A percentile compares a stretch with the other conserved stretches of the same genome.
phyloP scores from a whole-genome alignment of 30 jellyfish, hydroid and myxozoan species.

The Rhopilema esculentum region DNA sequence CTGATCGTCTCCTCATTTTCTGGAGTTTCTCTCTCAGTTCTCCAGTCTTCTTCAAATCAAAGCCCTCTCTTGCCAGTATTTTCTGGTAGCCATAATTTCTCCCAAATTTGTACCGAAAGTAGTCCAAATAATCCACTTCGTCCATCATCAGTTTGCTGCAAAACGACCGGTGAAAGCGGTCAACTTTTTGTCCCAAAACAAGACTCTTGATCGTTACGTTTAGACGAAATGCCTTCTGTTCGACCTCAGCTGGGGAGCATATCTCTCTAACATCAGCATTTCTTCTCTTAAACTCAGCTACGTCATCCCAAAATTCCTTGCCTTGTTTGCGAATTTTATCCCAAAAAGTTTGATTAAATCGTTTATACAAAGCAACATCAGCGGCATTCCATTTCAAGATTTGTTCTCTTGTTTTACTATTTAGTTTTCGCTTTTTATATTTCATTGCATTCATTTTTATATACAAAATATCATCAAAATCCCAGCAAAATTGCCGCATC shows the following conservation, averaged over 20 bases:
- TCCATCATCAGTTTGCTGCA: conserved; percentile 86
- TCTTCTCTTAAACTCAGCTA: conserved; percentile 70
- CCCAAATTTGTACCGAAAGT: conserved; percentile 88
- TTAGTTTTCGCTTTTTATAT: conserved; percentile 51
- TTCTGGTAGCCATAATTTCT: conserved; percentile 79
- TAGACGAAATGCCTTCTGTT: conserved; percentile 69
- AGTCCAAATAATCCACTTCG: conserved; percentile 79
- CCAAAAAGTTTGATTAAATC: conserved; percentile 92
- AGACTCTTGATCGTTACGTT: conserved; percentile 73
- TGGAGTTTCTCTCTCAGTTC: conserved; percentile 51
- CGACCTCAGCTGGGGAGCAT: conserved; percentile 86
- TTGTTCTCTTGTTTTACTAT: conserved; percentile 31
- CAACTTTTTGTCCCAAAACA: conserved; percentile 80
- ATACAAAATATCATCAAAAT: conserved; percentile 83
- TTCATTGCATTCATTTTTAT: conserved; percentile 86
- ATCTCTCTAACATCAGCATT: conserved; percentile 57
- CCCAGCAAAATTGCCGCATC: conserved; percentile 90
- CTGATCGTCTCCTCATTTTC: neutral
- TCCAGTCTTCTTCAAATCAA: conserved; percentile 22
- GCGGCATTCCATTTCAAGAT: conserved; percentile 87
- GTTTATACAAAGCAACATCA: conserved; percentile 74
- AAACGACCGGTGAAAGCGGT: conserved; percentile 76
- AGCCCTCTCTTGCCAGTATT: conserved; percentile 79
- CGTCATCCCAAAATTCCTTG: conserved; percentile 83
- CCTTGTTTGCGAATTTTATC: conserved; percentile 70